Base-by-base conservation (phyloP, 2,888 invertebrate genomes). In the Aleiodes leptofemur region DNA sequence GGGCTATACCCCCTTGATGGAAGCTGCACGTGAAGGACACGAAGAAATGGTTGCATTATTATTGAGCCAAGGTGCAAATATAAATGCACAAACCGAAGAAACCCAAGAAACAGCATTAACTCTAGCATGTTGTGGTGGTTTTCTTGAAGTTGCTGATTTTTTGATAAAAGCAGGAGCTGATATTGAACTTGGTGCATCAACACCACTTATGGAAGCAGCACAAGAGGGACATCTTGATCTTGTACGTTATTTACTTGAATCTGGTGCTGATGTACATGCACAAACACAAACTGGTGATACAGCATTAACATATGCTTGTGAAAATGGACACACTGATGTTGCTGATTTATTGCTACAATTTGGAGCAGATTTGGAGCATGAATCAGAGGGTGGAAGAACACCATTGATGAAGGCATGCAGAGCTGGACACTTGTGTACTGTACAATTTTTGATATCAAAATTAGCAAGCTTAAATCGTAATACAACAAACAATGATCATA, bases 1-100 rank as follows among this genome's bases (percentile, higher is more conserved):
- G 91, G 98, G 99, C 34, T 99, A 99, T 91, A 99, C 99, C 48
- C 99, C 99, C 23, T 92, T 99, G 78, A 99, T 99, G 99, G 99
- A 99, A 91, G 99, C 99, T 61, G 97, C 98, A 0, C 92, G 99
- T 68, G 99, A 99, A 90, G 99, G 99, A 73, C 99, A 99, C 90
- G 98, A 98, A 89, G 98, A 98, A 90, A 98, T 99, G 97, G 98
- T 99, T 8, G 96, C 97, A 59, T 91, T 98, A 72, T 92, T 99
- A 73, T 92, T 99, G 13, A 95, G 95, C 80, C 97, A 97, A 91
- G 97, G 96, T 82, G 99, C 98, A 68, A 96, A 97, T 87, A 98
- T 99, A 88, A 99, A 99, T 91, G 97, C 98, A 79, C 98, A 98
- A 90, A 99, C 99, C 1, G 99, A 99, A 90, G 99, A 99, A 90